Conservation (phyloP, 2,113 vertebrate genomes). For the Trichechus manatus region DNA sequence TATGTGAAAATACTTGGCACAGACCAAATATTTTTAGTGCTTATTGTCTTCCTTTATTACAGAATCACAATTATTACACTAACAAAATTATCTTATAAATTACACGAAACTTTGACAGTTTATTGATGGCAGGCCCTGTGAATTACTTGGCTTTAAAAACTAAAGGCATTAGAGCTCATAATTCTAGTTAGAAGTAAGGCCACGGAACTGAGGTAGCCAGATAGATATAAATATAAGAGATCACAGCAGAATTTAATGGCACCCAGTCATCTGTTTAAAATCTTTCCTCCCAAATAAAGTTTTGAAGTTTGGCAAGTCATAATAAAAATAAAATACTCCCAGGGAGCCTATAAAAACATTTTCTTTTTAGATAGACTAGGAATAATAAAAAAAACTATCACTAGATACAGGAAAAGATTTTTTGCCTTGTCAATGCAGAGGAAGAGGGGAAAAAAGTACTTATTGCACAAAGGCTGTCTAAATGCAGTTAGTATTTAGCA, state of each 20-base stretch:
- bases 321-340: constrained; percentile 51
- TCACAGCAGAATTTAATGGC: background rate
- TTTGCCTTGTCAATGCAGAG: background rate
- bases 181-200: background rate
- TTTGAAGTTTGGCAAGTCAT: background rate
- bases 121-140: background rate
- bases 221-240: background rate
- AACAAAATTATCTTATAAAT: background rate
- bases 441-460: background rate
- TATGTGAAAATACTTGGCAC: background rate
- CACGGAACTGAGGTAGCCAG: background rate
- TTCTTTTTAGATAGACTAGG: background rate
- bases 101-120: background rate
- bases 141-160: constrained; percentile 16
- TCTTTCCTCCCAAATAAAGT: background rate
- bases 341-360: constrained; percentile 8
- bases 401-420: constrained; percentile 37
- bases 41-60: constrained; percentile 12
- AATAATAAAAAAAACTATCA: constrained; percentile 28
- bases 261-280: constrained; percentile 32
- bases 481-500: background rate
- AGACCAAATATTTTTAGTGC: background rate
- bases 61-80: background rate
- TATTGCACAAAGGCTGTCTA: background rate
- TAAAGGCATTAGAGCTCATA: background rate